These are phyloP conservation scores for Ganaspis sp. DNA, from an alignment of 1,140 invertebrate species.

Conservation along the genomic window DNA sequence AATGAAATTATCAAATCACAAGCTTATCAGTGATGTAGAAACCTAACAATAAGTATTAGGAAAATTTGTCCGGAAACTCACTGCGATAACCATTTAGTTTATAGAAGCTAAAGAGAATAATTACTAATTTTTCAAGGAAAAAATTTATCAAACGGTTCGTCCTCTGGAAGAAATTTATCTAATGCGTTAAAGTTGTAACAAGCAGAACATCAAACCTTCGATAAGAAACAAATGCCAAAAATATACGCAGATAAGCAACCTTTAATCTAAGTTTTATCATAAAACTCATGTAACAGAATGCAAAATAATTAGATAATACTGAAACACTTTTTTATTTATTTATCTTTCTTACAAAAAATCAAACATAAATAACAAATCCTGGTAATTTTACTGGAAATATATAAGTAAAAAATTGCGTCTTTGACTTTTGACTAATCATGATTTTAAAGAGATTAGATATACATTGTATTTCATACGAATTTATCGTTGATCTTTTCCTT, in stretches of 20 bases:
- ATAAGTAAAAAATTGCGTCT: background rate
- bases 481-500: background rate
- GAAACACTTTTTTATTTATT: background rate
- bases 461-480: background rate
- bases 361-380: background rate
- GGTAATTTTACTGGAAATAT: too few species aligned
- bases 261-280: conserved; percentile 16
- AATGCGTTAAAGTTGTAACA: background rate
- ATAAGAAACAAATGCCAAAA: background rate
- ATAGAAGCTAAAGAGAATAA: background rate
- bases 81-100: background rate
- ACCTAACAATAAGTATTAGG: background rate
- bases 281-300: background rate
- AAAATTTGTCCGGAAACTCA: background rate
- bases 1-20: background rate
- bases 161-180: background rate
- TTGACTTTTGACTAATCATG: background rate
- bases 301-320: background rate
- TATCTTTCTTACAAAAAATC: background rate
- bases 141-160: background rate
- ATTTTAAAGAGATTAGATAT: background rate
- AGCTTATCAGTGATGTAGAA: background rate
- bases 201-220: background rate
- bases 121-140: background rate
- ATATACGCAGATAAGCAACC: background rate